phyloP scores from a whole-genome alignment of 2,113 vertebrate genomes.

The Micronisus gabar region DNA sequence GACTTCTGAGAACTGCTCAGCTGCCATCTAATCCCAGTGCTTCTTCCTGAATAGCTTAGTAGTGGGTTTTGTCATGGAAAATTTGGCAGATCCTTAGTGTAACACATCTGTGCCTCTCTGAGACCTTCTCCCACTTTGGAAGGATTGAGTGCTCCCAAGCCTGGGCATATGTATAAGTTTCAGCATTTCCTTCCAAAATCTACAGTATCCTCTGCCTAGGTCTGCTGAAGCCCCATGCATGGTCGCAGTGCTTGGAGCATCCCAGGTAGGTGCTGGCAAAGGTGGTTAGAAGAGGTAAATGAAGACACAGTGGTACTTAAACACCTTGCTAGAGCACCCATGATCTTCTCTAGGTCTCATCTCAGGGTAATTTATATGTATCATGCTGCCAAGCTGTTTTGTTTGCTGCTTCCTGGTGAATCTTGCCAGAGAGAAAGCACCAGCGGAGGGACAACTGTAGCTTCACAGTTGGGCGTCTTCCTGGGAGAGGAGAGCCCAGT shows the following conservation, averaged over 20 bases:
- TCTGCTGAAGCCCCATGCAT: rapidly evolving
- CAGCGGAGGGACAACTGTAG: neutral
- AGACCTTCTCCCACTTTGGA: neutral
- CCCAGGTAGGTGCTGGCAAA: neutral
- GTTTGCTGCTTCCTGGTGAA: neutral
- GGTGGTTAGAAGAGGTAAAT: neutral
- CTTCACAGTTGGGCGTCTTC: neutral
- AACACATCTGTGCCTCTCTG: neutral
- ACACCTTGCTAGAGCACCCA: neutral
- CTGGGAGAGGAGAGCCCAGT: neutral
- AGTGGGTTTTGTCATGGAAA: neutral
- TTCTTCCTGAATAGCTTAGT: neutral
- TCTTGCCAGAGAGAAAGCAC: neutral
- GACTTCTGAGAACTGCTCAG: neutral
- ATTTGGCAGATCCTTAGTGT: neutral
- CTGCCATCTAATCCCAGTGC: neutral
- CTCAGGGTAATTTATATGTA: neutral
- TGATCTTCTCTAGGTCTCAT: neutral
- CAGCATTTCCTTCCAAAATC: neutral
- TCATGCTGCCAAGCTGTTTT: neutral
- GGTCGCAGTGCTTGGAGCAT: neutral
- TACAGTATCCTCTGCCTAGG: neutral
- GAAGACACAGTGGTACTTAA: neutral
- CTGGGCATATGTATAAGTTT: rapidly evolving
- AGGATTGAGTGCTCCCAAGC: neutral